Conservation (phyloP, 2,113 vertebrate genomes). For the Isichthys henryi region DNA sequence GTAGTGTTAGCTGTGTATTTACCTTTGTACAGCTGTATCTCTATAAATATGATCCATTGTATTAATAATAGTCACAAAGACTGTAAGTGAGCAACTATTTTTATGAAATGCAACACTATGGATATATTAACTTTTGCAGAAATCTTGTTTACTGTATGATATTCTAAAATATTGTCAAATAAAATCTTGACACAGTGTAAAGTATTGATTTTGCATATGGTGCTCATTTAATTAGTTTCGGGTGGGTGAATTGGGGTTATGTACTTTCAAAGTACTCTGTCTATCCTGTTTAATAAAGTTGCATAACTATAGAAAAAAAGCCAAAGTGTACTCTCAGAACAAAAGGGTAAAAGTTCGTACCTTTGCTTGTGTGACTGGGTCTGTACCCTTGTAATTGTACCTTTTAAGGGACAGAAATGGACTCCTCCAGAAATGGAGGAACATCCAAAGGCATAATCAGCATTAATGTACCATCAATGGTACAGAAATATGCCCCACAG, state of each 20-base stretch:
- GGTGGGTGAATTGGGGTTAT: background rate
- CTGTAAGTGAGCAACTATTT: conserved; percentile 99
- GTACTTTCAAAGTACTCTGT: background rate
- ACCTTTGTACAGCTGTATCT: conserved; percentile 86
- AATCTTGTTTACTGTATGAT: conserved; percentile 99
- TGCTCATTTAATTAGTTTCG: background rate
- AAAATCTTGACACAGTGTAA: conserved; percentile 88
- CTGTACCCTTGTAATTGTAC: too few relatives aligned
- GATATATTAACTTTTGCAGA: conserved; percentile 99
- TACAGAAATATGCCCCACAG: too few relatives aligned
- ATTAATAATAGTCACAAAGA: conserved; percentile 92
- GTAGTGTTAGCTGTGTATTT: conserved; percentile 94
- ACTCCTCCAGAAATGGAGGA: too few relatives aligned
- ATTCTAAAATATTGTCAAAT: conserved; percentile 98
- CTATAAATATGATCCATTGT: conserved; percentile 96
- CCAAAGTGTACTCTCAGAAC: background rate
- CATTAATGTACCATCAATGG: too few relatives aligned
- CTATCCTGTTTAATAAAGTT: background rate
- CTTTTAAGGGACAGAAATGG: too few relatives aligned
- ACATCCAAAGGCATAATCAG: too few relatives aligned
- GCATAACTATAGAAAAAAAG: background rate
- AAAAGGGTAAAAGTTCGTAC: too few relatives aligned
- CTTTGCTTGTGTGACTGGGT: too few relatives aligned
- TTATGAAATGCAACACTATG: conserved; percentile 98
- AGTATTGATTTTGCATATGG: conserved; percentile 29